Base-by-base conservation (phyloP, 2,888 invertebrate genomes). In the Dorcus parallelipipedus region DNA sequence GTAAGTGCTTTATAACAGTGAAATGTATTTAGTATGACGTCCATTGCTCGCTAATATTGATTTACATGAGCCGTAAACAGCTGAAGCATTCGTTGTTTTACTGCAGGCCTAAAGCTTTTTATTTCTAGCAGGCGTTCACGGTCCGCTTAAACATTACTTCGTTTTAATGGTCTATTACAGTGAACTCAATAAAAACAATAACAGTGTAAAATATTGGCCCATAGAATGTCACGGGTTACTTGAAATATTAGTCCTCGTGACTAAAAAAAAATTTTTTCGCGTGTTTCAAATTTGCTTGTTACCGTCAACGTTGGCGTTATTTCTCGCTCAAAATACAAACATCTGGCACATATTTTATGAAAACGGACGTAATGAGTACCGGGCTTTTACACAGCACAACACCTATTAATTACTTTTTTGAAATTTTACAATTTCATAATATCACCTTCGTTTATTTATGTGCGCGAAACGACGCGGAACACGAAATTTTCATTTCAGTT, bases 121-220 rank as follows among this genome's bases (percentile, higher is more conserved):
- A 48, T 48, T 57, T 57, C 42, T 57, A 38, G 52, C 45, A 45
- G 45, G 20, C 45, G 45, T 45, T 45, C 45, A 45, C 45, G 23
- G 45, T 45, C 45, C 45, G 45, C 45, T 45, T 45, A 57, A 41
- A 53, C 42, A 53, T 41, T 49, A 40, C 53, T 14, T 26, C 23
- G 52, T 55, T 58, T 62, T 56, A 58, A 56, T 56, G 58, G 43
- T 49, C 45, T 42, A 54, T 60, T 60, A 52, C 55, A 47, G 58
- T 48, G 53, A 48, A 56, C 53, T 53, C 60, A 52, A 60, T 58
- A 57, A 60, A 58, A 62, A 60, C 56, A 60, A 60, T 60, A 54
- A 50, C 58, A 49, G 23, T 51, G 40, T 58, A 49, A 54, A 40
- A 59, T 62, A 59, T 56, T 23, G 48, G 48, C 52, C 9, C n/a